Conservation (phyloP, 92 coral and sea anemone genomes). For the Phenganax marumi region DNA sequence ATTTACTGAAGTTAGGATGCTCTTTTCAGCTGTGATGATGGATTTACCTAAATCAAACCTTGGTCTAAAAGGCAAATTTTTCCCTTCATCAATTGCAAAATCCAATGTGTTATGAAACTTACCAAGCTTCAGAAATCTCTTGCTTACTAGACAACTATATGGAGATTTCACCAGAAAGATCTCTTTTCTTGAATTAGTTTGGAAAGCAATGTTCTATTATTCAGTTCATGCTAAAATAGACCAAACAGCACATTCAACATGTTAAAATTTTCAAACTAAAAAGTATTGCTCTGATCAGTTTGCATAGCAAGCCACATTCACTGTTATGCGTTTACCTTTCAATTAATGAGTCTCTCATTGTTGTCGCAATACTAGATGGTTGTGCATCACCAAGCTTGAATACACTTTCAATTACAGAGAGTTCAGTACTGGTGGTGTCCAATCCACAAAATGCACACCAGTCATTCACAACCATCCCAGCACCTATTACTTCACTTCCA, state of each 20-base stretch:
- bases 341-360: conserved; percentile 87
- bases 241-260: neutral
- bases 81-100: neutral
- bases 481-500: conserved; percentile 98
- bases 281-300: no score
- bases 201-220: no score
- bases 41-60: neutral
- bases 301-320: neutral
- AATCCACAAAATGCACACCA: conserved; percentile 99
- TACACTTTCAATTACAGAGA: conserved; percentile 96
- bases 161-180: no score
- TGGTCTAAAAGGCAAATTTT: no score
- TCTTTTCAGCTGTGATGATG: no score
- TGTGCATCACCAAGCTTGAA: conserved; percentile 96
- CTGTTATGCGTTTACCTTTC: conserved; percentile 65
- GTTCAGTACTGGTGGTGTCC: conserved; percentile 95
- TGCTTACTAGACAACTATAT: neutral
- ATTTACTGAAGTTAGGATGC: no score
- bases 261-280: neutral
- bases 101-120: neutral
- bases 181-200: no score
- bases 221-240: conserved; percentile 13
- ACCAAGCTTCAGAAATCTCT: neutral
- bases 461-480: conserved; percentile 97
- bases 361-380: conserved; percentile 79